A percentile compares a stretch with the other conserved stretches of the same genome.
phyloP scores from a whole-genome alignment of 2,888 invertebrate genomes.

The Synergus japonicus region DNA sequence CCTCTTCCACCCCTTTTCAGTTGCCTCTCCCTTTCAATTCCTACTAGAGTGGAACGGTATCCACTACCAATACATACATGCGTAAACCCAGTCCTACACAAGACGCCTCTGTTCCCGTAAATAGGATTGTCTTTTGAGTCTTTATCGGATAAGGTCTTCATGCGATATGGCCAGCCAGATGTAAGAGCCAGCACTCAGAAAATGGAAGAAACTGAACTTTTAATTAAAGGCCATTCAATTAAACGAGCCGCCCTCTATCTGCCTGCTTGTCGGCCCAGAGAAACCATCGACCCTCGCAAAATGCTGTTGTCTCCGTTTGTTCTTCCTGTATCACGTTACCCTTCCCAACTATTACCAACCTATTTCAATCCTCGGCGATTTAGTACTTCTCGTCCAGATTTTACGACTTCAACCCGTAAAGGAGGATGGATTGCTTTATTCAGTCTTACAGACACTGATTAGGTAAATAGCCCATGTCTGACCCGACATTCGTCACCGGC shows the following conservation, averaged over 20 bases:
- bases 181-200: slow-evolving; percentile 39
- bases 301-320: slow-evolving; percentile 37
- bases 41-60: slow-evolving; percentile 2
- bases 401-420: slow-evolving; percentile 57
- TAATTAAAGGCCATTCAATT: slow-evolving; percentile 64
- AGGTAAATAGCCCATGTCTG: slow-evolving; percentile 63
- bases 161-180: slow-evolving; percentile 47
- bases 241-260: slow-evolving; percentile 42
- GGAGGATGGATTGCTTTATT: slow-evolving; percentile 50
- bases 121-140: slow-evolving; percentile 58
- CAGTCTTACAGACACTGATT: slow-evolving; percentile 60
- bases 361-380: slow-evolving; percentile 61
- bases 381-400: slow-evolving; percentile 58
- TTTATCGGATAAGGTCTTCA: slow-evolving; percentile 58
- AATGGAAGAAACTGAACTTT: slow-evolving; percentile 64
- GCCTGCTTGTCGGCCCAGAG: slow-evolving; percentile 18
- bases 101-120: slow-evolving; percentile 40
- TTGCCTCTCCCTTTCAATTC: slow-evolving; percentile 31
- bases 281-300: slow-evolving; percentile 25
- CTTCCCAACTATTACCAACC: slow-evolving; percentile 48
- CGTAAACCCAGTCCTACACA: background rate
- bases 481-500: slow-evolving; percentile 57
- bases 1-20: background rate
- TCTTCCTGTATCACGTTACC: slow-evolving; percentile 3
- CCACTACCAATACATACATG: slow-evolving; percentile 21